A percentile compares a stretch with the other conserved stretches of the same genome.
These are phyloP conservation scores for Chloroclystis v-ata DNA, from an alignment of 2,888 invertebrate species.

Conservation along the genomic window DNA sequence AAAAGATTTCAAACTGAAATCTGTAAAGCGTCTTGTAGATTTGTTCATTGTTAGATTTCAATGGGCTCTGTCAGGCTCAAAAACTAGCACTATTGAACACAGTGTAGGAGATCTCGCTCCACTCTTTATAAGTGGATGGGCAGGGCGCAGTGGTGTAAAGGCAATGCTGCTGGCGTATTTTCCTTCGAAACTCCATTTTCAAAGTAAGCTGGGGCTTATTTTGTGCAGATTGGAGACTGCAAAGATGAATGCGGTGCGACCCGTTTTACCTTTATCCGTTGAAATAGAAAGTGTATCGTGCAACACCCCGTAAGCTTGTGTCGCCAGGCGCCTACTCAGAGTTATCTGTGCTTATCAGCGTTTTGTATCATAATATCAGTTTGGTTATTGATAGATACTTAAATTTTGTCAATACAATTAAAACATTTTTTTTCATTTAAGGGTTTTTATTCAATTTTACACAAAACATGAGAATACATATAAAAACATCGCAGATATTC, in stretches of 20 bases:
- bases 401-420: too few species aligned
- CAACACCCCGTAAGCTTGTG: conserved; percentile 7
- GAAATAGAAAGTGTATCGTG: conserved; percentile 41
- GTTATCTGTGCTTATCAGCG: too few species aligned
- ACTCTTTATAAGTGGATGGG: conserved; percentile 36
- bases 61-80: conserved; percentile 20
- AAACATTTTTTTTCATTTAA: too few species aligned
- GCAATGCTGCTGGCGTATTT: conserved; percentile 44
- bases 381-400: too few species aligned
- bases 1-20: conserved; percentile 10
- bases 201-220: conserved; percentile 50
- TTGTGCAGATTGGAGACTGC: conserved; percentile 46
- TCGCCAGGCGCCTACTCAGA: too few species aligned
- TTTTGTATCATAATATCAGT: too few species aligned
- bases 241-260: conserved; percentile 54
- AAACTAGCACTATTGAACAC: conserved; percentile 26
- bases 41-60: conserved; percentile 18
- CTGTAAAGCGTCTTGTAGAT: conserved; percentile 7
- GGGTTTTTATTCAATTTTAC: too few species aligned
- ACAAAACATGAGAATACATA: too few species aligned
- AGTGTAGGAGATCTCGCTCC: conserved; percentile 35
- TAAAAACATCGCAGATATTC: too few species aligned
- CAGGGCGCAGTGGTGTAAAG: conserved; percentile 31
- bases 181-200: conserved; percentile 48
- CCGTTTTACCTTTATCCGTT: conserved; percentile 41